Conservation (phyloP, 2,113 vertebrate genomes). For the Mus pahari region DNA sequence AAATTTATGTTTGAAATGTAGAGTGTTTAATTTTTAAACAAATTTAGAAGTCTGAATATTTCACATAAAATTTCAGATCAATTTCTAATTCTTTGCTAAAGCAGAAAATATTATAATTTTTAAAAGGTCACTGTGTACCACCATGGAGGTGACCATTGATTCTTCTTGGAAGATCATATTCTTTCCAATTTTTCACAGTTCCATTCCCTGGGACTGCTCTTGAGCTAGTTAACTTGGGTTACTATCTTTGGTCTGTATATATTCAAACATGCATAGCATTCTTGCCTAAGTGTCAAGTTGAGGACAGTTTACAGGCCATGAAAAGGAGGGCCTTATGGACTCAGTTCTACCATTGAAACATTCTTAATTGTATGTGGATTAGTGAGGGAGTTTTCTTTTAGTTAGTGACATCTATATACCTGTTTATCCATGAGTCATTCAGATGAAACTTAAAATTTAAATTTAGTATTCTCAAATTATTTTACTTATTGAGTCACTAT, state of each 20-base stretch:
- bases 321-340: not conserved
- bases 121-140: not conserved
- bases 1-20: not conserved
- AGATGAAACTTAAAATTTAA: not conserved
- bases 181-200: not conserved
- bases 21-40: not conserved
- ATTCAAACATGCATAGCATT: not conserved
- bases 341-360: not conserved
- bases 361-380: not conserved
- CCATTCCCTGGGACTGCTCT: not conserved
- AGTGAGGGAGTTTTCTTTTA: not conserved
- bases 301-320: not conserved
- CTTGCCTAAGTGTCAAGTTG: not conserved
- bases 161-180: not conserved
- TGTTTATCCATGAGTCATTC: not conserved
- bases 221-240: not conserved
- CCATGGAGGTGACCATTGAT: not conserved
- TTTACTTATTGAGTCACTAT: slow-evolving; percentile 4
- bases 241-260: not conserved
- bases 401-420: not conserved
- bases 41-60: not conserved
- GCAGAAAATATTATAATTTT: not conserved
- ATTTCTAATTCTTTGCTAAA: not conserved
- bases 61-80: slow-evolving; percentile 9
- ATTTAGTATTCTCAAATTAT: not conserved